These are phyloP conservation scores for Eupeodes corollae DNA, from an alignment of 1,140 invertebrate species.

Conservation along the genomic window DNA sequence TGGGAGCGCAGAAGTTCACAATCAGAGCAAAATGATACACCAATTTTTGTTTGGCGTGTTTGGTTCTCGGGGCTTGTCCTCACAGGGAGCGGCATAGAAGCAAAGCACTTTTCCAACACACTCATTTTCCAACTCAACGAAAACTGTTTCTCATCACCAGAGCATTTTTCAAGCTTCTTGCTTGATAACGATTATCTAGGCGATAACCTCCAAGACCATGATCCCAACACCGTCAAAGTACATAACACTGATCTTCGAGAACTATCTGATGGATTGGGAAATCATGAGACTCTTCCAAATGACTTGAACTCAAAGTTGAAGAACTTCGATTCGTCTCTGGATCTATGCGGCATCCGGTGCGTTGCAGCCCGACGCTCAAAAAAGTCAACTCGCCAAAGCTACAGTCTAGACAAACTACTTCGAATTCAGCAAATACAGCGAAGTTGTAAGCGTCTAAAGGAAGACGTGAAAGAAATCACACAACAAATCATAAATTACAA, in stretches of 20 bases:
- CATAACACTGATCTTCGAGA: constrained; percentile 19
- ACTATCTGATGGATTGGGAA: constrained; percentile 11
- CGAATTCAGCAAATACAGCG: constrained; percentile 21
- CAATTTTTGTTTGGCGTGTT: constrained; percentile 71
- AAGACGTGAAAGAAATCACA: no score
- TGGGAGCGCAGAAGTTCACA: constrained; percentile 19
- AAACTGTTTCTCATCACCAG: constrained; percentile 66
- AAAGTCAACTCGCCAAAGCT: constrained; percentile 47
- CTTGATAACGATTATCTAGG: constrained; percentile 14
- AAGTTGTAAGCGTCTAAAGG: no score
- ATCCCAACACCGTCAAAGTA: background rate
- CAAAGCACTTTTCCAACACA: constrained; percentile 61
- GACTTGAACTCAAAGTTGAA: constrained; percentile 15
- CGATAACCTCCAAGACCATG: background rate
- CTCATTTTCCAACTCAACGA: constrained; percentile 80
- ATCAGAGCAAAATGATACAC: constrained; percentile 34
- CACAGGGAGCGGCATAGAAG: constrained; percentile 35
- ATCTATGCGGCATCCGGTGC: constrained; percentile 13
- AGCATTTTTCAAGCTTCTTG: constrained; percentile 22
- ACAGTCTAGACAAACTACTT: constrained; percentile 58
- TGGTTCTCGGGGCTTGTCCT: constrained; percentile 71
- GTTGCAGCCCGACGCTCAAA: constrained; percentile 4
- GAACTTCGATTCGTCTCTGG: constrained; percentile 20
- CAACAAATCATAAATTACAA: no score
- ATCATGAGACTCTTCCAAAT: constrained; percentile 2